A percentile compares a stretch with the other conserved stretches of the same genome.
These are phyloP conservation scores for Calyptomena viridis DNA, from an alignment of 2,113 vertebrate genomes.

Conservation along the genomic window DNA sequence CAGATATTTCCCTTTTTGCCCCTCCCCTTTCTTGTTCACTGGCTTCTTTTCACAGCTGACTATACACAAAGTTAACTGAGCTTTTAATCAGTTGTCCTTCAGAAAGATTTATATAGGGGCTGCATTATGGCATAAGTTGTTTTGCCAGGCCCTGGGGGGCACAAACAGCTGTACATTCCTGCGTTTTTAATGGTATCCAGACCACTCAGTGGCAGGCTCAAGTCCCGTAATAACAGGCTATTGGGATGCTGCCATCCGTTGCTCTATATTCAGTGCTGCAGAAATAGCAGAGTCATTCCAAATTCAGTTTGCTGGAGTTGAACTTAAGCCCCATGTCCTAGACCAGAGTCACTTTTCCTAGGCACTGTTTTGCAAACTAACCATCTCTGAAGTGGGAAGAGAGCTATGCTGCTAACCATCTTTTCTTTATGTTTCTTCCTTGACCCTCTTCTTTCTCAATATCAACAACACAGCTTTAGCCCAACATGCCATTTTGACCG, in stretches of 20 bases:
- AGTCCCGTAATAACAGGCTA: constrained; percentile 70
- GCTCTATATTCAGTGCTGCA: constrained; percentile 68
- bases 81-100: constrained; percentile 16
- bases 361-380: constrained; percentile 41
- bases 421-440: constrained; percentile 63
- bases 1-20: not conserved
- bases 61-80: not conserved
- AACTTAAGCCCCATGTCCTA: constrained; percentile 69
- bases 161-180: constrained; percentile 75
- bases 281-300: constrained; percentile 78
- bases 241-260: constrained; percentile 66
- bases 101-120: constrained; percentile 24
- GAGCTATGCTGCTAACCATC: constrained; percentile 52
- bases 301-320: constrained; percentile 60
- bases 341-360: constrained; percentile 24
- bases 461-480: constrained; percentile 86
- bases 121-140: not conserved
- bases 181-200: constrained; percentile 55
- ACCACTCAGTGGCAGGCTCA: constrained; percentile 62
- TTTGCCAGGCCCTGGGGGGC: constrained; percentile 25
- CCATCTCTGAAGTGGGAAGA: not conserved
- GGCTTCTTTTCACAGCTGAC: not conserved
- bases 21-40: not conserved
- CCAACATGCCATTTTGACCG: constrained; percentile 86
- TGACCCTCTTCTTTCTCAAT: constrained; percentile 58